Conservation (phyloP, 2,113 vertebrate species). For the Budorcas taxicolor region DNA sequence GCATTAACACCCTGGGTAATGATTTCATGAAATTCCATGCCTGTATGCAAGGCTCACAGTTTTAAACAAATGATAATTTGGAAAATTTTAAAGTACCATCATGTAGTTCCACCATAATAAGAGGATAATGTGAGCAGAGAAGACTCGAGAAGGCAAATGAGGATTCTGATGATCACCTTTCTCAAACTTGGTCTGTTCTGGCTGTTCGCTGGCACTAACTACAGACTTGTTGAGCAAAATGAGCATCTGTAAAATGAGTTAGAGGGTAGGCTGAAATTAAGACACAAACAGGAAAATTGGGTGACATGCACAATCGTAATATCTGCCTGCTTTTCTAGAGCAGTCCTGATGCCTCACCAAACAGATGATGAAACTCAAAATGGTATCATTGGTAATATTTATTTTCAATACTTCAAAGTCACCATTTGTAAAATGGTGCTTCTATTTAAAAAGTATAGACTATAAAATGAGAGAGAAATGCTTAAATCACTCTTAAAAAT, state of each 20-base stretch:
- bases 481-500: slow-evolving; percentile 28
- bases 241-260: slow-evolving; percentile 17
- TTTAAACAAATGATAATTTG: neutral
- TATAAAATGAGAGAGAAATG: neutral
- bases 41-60: neutral
- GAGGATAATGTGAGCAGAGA: neutral
- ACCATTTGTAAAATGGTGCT: neutral
- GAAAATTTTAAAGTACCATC: slow-evolving; percentile 1
- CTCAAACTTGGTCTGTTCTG: neutral
- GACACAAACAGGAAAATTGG: neutral
- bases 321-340: neutral
- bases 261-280: slow-evolving; percentile 15
- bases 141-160: neutral
- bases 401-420: neutral
- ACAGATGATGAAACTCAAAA: slow-evolving; percentile 2
- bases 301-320: neutral
- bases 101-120: neutral
- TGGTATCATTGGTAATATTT: neutral
- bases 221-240: slow-evolving; percentile 15
- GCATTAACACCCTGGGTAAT: neutral
- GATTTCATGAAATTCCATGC: slow-evolving; percentile 14
- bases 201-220: neutral
- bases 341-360: neutral
- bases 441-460: neutral
- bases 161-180: neutral